Evolutionary conservation across 2,113 vertebrate species (phyloP).

Genomic region (Strix aluco): DNA sequence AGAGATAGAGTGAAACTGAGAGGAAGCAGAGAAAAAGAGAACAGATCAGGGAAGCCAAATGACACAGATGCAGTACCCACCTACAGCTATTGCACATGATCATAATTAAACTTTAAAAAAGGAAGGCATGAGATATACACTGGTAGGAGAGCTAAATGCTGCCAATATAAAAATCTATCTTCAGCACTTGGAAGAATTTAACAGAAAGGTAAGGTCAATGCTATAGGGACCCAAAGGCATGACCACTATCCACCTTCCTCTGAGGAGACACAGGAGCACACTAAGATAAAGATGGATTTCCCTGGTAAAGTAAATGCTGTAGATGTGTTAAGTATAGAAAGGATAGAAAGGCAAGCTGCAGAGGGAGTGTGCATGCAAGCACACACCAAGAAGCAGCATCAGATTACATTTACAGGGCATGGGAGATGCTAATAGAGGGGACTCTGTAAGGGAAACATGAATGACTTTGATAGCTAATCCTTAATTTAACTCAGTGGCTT

Average conservation of each 20-base stretch:
- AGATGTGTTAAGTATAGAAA: background rate
- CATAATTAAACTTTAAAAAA: background rate
- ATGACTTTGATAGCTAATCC: background rate
- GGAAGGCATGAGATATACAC: background rate
- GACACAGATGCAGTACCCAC: background rate
- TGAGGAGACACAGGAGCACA: background rate
- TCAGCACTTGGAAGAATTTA: background rate
- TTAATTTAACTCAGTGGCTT: constrained; percentile 10
- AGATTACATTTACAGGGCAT: background rate
- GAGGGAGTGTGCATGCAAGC: background rate
- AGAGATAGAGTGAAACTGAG: background rate
- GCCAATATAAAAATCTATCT: background rate
- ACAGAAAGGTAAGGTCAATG: background rate
- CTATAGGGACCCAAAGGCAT: background rate
- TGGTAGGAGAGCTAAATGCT: background rate
- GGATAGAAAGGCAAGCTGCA: background rate
- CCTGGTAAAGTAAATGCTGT: background rate
- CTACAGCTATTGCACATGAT: background rate
- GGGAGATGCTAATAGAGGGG: background rate
- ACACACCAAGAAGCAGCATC: background rate
- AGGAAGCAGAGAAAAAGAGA: background rate
- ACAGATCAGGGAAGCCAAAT: background rate
- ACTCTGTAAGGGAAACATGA: background rate
- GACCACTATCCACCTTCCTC: background rate
- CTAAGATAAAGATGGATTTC: background rate